Conservation (phyloP, 2,888 invertebrate species). For the Chloroclysta siterata region DNA sequence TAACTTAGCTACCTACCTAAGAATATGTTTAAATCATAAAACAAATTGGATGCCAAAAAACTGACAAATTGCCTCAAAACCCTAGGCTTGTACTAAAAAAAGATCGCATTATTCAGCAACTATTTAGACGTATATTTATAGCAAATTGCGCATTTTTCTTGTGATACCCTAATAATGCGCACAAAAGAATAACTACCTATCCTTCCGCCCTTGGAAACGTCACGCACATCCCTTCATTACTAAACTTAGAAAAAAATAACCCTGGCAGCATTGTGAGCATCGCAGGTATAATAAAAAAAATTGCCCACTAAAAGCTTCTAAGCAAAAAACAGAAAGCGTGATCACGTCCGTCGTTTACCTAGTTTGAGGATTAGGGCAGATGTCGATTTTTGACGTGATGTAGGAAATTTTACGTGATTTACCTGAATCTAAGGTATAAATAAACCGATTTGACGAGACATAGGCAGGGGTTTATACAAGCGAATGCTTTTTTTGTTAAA, state of each 20-base stretch:
- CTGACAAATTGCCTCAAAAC: conserved; percentile 22
- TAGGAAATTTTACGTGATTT: conserved; percentile 58
- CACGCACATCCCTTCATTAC: conserved; percentile 77
- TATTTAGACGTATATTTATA: conserved; percentile 49
- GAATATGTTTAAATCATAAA: not conserved
- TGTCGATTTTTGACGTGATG: conserved; percentile 72
- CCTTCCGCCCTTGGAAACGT: conserved; percentile 79
- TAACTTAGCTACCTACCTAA: not conserved
- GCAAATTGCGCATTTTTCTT: conserved; percentile 71
- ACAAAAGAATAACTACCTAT: conserved; percentile 74
- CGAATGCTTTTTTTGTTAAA: conserved; percentile 2
- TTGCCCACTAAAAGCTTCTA: conserved; percentile 57
- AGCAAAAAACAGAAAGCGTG: conserved; percentile 75
- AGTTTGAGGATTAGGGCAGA: conserved; percentile 72
- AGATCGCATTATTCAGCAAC: conserved; percentile 44
- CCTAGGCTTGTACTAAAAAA: conserved; percentile 16
- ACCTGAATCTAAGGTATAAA: conserved; percentile 51
- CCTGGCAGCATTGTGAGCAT: conserved; percentile 64
- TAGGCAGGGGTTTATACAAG: conserved; percentile 4
- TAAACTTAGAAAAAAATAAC: conserved; percentile 69
- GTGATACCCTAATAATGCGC: conserved; percentile 67
- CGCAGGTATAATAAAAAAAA: conserved; percentile 78
- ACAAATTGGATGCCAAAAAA: conserved; percentile 1
- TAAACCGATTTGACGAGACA: conserved; percentile 28
- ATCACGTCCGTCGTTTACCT: conserved; percentile 61